Conservation (phyloP, 2,113 vertebrate species). For the Castor canadensis region DNA sequence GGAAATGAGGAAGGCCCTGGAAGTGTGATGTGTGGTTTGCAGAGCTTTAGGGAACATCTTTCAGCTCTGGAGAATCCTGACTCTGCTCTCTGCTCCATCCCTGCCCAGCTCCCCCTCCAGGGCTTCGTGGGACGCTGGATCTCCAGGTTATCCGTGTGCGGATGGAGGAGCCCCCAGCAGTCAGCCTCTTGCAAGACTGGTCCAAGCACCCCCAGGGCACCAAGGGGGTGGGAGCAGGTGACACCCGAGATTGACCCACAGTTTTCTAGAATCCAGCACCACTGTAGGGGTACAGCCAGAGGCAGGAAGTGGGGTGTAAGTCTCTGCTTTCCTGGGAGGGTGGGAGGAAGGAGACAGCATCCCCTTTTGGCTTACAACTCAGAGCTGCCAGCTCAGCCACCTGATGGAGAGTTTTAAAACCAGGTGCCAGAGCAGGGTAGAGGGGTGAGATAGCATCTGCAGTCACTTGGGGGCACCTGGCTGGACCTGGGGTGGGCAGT, state of each 20-base stretch:
- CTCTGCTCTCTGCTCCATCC: conserved; percentile 58
- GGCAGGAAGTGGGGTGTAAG: conserved; percentile 15
- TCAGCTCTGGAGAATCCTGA: conserved; percentile 10
- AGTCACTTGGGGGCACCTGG: neutral
- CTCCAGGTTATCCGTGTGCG: conserved; percentile 76
- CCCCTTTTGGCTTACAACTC: conserved; percentile 37
- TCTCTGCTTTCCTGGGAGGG: neutral
- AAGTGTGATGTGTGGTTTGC: neutral
- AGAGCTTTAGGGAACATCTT: neutral
- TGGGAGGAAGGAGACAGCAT: neutral
- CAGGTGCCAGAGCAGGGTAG: conserved; percentile 20
- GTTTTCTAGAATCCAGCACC: conserved; percentile 50
- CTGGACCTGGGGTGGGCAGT: neutral
- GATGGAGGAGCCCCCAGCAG: conserved; percentile 67
- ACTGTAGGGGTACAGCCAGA: neutral
- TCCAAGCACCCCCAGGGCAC: conserved; percentile 64
- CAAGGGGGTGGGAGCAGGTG: conserved; percentile 67
- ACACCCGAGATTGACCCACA: conserved; percentile 29
- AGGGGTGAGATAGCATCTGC: neutral
- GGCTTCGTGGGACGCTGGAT: conserved; percentile 76
- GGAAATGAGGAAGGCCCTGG: neutral
- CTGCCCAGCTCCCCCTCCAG: conserved; percentile 73
- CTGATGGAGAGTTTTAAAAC: neutral
- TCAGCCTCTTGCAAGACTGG: conserved; percentile 77
- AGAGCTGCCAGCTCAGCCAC: neutral